Evolutionary conservation across 1,140 invertebrate species (phyloP), one percentile per base, ranked within the genome.

Genomic region (Platyura marginata): DNA sequence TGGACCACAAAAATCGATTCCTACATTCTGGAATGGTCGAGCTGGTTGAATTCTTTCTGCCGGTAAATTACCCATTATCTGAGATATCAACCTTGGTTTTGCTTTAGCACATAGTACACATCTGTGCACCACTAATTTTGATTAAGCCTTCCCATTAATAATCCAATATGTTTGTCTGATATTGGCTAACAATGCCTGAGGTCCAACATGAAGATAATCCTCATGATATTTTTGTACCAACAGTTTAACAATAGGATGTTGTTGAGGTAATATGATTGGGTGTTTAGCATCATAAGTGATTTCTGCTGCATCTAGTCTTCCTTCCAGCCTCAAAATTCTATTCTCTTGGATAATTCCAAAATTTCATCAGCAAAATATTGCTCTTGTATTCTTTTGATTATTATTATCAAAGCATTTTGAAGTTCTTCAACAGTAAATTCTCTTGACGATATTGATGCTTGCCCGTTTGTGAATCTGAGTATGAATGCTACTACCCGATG

Each of bases 41-140:
- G 42, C 25, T 1, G 48, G 46, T 3, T 22, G 49, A 2, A 60
- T 47, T 21, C 61, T 46, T 13, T 32, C 29, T 4, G 18, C 1
- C 2, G 59, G 57, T 15, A 65, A 47, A 43, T 58, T 35, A 8
- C 49, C 55, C 61, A 65, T 61, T 18, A 49, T 38, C 37, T 51
- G 48, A 1, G 51, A 29, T 0, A 32, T 9, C 2, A 34, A 3
- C 25, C 9, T 18, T 15, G 22, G n/a, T 13, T 20, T n/a, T n/a
- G n/a, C 9, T 3, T 18, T 3, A n/a, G 9, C 13, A 21, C 41
- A 42, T 9, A 19, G 11, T 3, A 42, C 18, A 18, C 41, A 42
- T 18, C 32, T 34, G 15, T 42, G 23, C 3, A 42, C 20, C 9
- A 22, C 9, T 25, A 20, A 39, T 42, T 44, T 41, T 6, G 56